Conservation (phyloP, 2,888 invertebrate genomes). For the Mythimna lalbum region DNA sequence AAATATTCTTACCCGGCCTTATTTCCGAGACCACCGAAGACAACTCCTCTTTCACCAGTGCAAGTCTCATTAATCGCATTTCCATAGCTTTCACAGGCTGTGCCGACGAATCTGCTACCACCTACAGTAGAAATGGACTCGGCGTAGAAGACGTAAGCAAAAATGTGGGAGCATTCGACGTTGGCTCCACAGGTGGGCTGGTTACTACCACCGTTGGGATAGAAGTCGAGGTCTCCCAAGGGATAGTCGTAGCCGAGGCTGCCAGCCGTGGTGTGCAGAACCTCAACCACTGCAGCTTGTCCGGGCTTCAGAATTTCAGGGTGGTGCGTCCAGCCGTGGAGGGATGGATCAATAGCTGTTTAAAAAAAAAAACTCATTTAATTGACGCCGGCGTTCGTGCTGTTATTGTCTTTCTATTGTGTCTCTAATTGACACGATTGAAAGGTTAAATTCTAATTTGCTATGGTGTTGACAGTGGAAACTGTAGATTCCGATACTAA, state of each 20-base stretch:
- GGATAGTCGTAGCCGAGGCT: conserved; percentile 80
- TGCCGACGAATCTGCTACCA: conserved; percentile 78
- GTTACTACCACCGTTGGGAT: conserved; percentile 81
- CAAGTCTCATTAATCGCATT: conserved; percentile 74
- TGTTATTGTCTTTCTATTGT: no score
- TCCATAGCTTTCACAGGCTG: conserved; percentile 75
- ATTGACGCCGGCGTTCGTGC: no score
- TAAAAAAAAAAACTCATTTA: conserved; percentile 3
- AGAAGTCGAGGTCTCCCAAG: conserved; percentile 84
- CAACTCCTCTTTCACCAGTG: conserved; percentile 70
- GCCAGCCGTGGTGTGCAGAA: conserved; percentile 82
- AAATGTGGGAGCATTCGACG: conserved; percentile 76
- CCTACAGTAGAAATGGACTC: conserved; percentile 75
- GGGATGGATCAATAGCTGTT: conserved; percentile 85
- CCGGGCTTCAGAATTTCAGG: conserved; percentile 74
- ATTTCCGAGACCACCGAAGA: conserved; percentile 77
- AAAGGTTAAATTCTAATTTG: neutral
- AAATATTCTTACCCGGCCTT: conserved; percentile 73
- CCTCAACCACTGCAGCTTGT: conserved; percentile 83
- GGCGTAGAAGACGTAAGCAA: conserved; percentile 78
- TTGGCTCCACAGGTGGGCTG: conserved; percentile 79
- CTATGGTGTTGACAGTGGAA: neutral
- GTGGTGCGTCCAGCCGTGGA: conserved; percentile 84
- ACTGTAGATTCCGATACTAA: neutral
- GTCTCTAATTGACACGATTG: no score